Base-by-base conservation (phyloP, 2,113 vertebrate species). In the Piprites chloris region DNA sequence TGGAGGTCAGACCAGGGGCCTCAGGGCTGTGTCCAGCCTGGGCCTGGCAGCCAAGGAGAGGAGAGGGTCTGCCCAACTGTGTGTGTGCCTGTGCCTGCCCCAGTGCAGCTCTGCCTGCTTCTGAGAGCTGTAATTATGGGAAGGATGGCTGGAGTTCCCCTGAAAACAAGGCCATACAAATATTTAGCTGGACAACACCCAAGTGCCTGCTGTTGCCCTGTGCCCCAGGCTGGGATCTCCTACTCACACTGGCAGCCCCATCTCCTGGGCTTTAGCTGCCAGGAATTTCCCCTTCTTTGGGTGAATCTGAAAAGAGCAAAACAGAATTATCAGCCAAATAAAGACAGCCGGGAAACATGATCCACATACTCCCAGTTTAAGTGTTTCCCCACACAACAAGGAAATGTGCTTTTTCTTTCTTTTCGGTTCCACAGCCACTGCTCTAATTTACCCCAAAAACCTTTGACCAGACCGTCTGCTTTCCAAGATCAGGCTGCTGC, bases 231-330 rank as follows among this genome's bases (percentile, higher is more conserved):
- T 39, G 32, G 33, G 4, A 58, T n/a, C 39, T 33, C 15, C 15
- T 89, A 99, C 99, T 99, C 95, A 99, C 99, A 99, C 98, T 5
- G 99, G 99, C 47, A 99, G 97, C 5, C 99, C 99, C 53, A 99
- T 97, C 76, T 98, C 98, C 80, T 97, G 98, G 3, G 99, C 99
- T 93, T 99, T 98, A 19, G 96, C 52, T 6, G 99, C 99, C 18
- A 99, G 77, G 96, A 99, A 99, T 62, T 98, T 99, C 21, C 99
- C 99, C 89, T 99, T 99, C 97, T 97, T 99, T 2, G 98, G 88
- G 65, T 98, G 98, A 59, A 98, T 95, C 98, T 98, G 96, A 44
- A 83, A 9, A 53, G 21, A 87, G 39, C 7, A 21, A 27, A 77
- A 72, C 27, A 76, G 12, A 67, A 47, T 63, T 26, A 83, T 1